A percentile compares a stretch with the other conserved stretches of the same genome.
These are phyloP conservation scores for Sphenodon punctatus DNA, from an alignment of 2,797 vertebrate genomes.

Conservation along the genomic window DNA sequence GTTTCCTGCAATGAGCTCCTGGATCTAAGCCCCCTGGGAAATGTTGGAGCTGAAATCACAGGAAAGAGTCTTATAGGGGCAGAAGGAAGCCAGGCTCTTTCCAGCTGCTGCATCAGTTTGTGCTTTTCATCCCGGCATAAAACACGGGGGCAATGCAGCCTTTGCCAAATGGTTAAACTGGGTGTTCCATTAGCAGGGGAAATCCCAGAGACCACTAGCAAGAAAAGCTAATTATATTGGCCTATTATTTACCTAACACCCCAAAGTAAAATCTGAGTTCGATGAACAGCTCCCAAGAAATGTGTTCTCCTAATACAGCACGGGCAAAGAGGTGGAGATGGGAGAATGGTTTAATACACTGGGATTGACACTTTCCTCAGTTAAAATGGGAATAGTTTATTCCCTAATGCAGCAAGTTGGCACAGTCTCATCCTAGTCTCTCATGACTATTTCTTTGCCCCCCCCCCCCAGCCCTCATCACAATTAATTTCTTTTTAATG, in stretches of 20 bases:
- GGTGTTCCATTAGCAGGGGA: not conserved
- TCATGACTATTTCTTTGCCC: not conserved
- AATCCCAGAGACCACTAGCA: not conserved
- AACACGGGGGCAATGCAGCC: not conserved
- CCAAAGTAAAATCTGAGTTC: accelerated
- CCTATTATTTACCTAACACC: accelerated
- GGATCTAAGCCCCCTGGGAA: not conserved
- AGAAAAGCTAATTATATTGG: not conserved
- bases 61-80: not conserved
- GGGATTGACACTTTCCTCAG: no score
- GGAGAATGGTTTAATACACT: not conserved
- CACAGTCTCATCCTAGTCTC: not conserved
- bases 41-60: not conserved
- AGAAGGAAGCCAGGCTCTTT: not conserved
- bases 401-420: not conserved
- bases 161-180: not conserved
- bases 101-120: no score
- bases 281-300: no score
- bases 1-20: not conserved
- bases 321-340: no score
- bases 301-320: not conserved
- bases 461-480: not conserved
- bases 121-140: not conserved
- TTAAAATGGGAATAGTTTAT: not conserved
- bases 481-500: not conserved